Evolutionary conservation across 2,113 vertebrate species (phyloP), one percentile per base, ranked within the genome.

Genomic region (Oreocharis arfaki): DNA sequence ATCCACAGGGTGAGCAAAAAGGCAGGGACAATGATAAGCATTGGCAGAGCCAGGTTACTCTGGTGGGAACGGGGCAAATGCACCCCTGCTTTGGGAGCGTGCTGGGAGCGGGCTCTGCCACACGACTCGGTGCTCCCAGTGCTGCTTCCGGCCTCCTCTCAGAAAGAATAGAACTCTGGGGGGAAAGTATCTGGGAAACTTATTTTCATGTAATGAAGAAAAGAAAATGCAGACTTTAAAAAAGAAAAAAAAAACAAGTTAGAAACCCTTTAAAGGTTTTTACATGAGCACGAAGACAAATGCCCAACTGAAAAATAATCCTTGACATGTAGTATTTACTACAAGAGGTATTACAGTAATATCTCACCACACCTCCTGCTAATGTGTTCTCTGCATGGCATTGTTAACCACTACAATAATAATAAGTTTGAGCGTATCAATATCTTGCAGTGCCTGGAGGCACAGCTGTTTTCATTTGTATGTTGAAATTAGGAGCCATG

Each of bases 21-120:
- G 39, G 42, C 27, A 4, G 1, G 39, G 74, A 85, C 15, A 23
- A 67, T 52, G 49, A 39, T 37, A 10, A 56, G 37, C 3, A 0
- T 1, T 15, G 42, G 30, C 39, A 57, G 41, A 86, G 59, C 6
- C 9, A 35, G 41, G 63, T 21, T 64, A 61, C 13, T 10, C 5
- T 1, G 1, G 1, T 0, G 0, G 65, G 50, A 94, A 42, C 0
- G 0, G 13, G 30, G 22, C 3, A 3, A 78, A 77, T 0, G 7
- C 24, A 10, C 1, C 37, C 23, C 26, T 21, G 21, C 35, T 37
- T 55, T 1, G 0, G 30, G 26, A 50, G 20, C 0, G 2, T 0
- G 5, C 14, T 10, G 35, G 49, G n/a, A n/a, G n/a, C n/a, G n/a
- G 3, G 44, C 79, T 59, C 37, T 10, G 41, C 50, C 1, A 1